Conservation (phyloP, 2,113 vertebrate species). For the Neodontobutis hainanensis region DNA sequence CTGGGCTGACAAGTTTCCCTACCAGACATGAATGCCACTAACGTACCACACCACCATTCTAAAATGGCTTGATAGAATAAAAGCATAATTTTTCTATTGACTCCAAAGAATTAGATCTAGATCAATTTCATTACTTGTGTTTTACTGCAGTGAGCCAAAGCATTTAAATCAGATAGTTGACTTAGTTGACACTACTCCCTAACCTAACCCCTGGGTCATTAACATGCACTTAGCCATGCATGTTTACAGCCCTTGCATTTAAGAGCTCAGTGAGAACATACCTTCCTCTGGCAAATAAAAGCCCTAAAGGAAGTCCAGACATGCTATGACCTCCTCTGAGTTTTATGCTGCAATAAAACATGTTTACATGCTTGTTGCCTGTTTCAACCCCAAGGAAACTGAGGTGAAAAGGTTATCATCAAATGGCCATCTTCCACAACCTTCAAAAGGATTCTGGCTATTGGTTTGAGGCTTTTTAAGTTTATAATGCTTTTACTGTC, state of each 20-base stretch:
- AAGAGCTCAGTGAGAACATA: constrained; percentile 64
- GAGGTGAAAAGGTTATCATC: constrained; percentile 78
- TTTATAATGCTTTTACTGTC: constrained; percentile 52
- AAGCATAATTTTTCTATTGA: too few species aligned
- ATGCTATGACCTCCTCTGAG: constrained; percentile 62
- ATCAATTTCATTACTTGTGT: not conserved
- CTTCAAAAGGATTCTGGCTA: constrained; percentile 57
- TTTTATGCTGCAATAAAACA: constrained; percentile 80
- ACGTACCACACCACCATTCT: too few species aligned
- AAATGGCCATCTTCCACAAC: constrained; percentile 45
- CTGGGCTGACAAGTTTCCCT: too few species aligned
- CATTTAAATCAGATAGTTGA: constrained; percentile 47
- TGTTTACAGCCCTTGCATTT: constrained; percentile 68
- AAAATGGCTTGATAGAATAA: too few species aligned
- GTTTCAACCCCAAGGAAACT: constrained; percentile 50
- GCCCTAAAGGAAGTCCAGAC: constrained; percentile 64
- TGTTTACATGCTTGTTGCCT: constrained; percentile 76
- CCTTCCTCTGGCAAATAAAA: constrained; percentile 69
- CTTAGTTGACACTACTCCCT: constrained; percentile 59
- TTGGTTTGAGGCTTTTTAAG: constrained; percentile 41
- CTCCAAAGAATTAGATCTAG: too few species aligned
- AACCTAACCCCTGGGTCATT: constrained; percentile 55
- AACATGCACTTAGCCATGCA: constrained; percentile 69
- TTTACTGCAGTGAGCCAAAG: constrained; percentile 3
- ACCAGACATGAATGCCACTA: too few species aligned